Percentiles rank a stretch among this genome's conserved stretches.
Evolutionary conservation across 1,140 invertebrate genomes (phyloP).

Genomic region (Melanaphis sacchari): DNA sequence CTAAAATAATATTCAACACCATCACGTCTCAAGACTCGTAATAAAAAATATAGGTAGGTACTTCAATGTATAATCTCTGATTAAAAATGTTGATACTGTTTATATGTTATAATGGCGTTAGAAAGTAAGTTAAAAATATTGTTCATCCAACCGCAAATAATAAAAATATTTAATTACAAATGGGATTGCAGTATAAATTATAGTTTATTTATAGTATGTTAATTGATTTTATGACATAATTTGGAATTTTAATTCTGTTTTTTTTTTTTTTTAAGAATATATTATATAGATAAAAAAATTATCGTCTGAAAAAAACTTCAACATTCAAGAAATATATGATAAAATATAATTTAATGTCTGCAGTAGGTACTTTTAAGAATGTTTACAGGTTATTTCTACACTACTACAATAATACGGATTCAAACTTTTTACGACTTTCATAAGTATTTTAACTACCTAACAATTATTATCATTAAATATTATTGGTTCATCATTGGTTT

Average conservation of each 20-base stretch:
- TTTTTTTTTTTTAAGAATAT: background rate
- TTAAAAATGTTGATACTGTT: background rate
- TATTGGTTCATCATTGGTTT: background rate
- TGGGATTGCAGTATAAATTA: background rate
- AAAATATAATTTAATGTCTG: slow-evolving; percentile 11
- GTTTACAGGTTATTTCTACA: background rate
- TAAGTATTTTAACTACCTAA: background rate
- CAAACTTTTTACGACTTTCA: background rate
- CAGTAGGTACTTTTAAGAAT: background rate
- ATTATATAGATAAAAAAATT: slow-evolving; percentile 6
- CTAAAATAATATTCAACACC: background rate
- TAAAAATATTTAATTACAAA: background rate
- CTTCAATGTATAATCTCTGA: background rate
- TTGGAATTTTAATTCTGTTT: background rate
- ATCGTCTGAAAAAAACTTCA: background rate
- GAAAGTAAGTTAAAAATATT: background rate
- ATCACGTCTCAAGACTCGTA: background rate
- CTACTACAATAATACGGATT: background rate
- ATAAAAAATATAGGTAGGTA: background rate
- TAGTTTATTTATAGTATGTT: background rate
- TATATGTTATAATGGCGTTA: background rate
- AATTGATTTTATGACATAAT: slow-evolving; percentile 3
- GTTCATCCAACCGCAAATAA: background rate
- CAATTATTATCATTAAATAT: background rate
- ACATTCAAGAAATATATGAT: background rate